Evolutionary conservation across 2,113 vertebrate species (phyloP), one percentile per base, ranked within the genome.

Genomic region (Drymodes brunneopygia): DNA sequence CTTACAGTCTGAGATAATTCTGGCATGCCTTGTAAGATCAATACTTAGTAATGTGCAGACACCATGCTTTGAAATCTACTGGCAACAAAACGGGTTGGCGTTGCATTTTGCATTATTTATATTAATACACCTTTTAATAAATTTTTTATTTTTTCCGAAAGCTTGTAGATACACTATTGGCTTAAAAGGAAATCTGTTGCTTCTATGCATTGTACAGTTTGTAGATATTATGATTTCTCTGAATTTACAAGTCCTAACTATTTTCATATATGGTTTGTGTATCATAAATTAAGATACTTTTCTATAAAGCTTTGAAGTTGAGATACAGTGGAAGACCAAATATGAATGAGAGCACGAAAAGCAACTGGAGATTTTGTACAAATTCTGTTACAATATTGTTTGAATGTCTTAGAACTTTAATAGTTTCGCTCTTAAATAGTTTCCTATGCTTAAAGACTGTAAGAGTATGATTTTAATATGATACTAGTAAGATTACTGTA

Each of bases 1-100:
- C 97, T 96, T 97, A 98, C 77, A 97, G 81, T 98, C 97, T 98
- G 98, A 97, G 95, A 97, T 98, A 98, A 97, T 97, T 98, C 97
- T 97, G 97, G 97, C 98, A 98, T 99, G 98, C 98, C 98, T 97
- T 98, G 74, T 96, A 97, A 98, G 98, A 95, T 96, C 97, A 98
- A 96, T 96, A 98, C 95, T 98, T 98, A 97, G 95, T 97, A 95
- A 98, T 98, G 98, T 97, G 97, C 97, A 98, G 97, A 98, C 97
- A 97, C 91, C 98, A 98, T 99, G 98, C 98, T 98, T 97, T 95
- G 86, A 97, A 87, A 97, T 98, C 95, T 95, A 88, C 54, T 97
- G 96, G 95, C 97, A 98, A 98, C 95, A 97, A 97, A 97, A 96
- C 96, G 92, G 31, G 22, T 70, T 97, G 66, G 91, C 89, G 45